Percentiles rank a stretch among this genome's conserved stretches.
phyloP scores from a whole-genome alignment of 2,113 vertebrate species.

The Psammodynastes pulverulentus region DNA sequence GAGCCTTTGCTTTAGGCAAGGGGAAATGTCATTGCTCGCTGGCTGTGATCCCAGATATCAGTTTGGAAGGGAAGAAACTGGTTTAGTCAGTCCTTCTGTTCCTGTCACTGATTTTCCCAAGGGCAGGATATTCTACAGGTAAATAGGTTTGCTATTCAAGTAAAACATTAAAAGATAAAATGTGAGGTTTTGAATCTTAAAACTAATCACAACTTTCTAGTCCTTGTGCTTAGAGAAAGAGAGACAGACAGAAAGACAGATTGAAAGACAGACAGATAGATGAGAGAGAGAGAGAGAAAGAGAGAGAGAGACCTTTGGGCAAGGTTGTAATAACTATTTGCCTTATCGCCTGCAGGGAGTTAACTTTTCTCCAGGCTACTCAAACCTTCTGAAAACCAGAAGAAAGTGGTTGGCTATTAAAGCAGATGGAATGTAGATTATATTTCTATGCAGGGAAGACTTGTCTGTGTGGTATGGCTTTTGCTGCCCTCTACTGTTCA shows the following conservation, averaged over 20 bases:
- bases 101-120: neutral
- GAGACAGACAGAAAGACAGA: too few species aligned
- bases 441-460: neutral
- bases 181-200: neutral
- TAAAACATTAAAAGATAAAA: neutral
- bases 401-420: neutral
- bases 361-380: neutral
- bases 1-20: neutral
- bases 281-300: too few species aligned
- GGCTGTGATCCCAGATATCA: neutral
- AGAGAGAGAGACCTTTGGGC: too few species aligned
- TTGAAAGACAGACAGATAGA: too few species aligned
- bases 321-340: neutral
- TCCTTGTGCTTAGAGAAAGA: neutral
- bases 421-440: too few species aligned
- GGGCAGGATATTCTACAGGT: neutral
- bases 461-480: neutral
- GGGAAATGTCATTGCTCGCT: neutral
- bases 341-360: neutral
- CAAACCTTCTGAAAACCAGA: neutral
- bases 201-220: neutral
- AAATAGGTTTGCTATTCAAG: neutral
- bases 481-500: slow-evolving; percentile 6
- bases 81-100: neutral
- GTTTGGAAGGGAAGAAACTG: neutral